Evolutionary conservation across 2,113 vertebrate species (phyloP).

Genomic region (Pristiophorus japonicus): DNA sequence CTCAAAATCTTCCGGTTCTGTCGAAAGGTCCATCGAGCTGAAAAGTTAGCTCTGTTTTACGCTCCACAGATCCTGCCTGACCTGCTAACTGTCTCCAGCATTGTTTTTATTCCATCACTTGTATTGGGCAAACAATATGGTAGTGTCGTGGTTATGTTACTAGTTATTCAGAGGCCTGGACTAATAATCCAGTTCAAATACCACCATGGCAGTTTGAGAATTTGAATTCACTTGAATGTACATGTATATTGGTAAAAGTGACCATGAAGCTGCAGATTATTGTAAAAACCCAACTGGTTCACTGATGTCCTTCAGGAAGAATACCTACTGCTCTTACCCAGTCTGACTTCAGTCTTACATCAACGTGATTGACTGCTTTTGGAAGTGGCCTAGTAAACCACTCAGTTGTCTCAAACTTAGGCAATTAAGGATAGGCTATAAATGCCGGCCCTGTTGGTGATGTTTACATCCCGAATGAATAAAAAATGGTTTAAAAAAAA

Average conservation of each 20-base stretch:
- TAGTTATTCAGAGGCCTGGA: background rate
- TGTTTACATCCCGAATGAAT: background rate
- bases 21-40: no score
- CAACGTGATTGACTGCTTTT: background rate
- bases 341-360: background rate
- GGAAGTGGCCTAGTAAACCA: background rate
- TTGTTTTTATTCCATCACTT: background rate
- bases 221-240: background rate
- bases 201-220: background rate
- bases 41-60: no score
- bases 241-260: background rate
- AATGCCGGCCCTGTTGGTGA: background rate
- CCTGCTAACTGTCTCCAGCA: no score
- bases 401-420: background rate
- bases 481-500: background rate
- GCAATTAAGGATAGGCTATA: background rate
- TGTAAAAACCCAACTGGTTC: background rate
- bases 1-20: no score
- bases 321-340: background rate
- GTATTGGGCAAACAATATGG: background rate
- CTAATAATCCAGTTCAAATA: background rate
- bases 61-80: no score
- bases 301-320: background rate
- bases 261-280: background rate
- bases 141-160: background rate